Evolutionary conservation across 2,888 invertebrate genomes (phyloP), one percentile per base, ranked within the genome.

Genomic region (Eudemis profundana): DNA sequence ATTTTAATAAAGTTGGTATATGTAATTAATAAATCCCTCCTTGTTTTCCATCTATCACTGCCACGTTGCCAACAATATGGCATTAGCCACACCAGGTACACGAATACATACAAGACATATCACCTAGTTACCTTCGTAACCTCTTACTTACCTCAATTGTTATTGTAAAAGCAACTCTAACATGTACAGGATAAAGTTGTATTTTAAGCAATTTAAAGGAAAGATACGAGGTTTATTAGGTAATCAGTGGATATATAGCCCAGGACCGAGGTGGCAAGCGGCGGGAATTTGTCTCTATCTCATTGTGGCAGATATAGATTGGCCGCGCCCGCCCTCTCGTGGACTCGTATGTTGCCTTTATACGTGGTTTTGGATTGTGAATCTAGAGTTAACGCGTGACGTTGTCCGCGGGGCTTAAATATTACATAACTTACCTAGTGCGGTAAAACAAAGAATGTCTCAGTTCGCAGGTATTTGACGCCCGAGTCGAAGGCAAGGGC

Each of bases 271-370:
- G 49, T 33, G 49, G 64, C 27, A 63, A 49, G 40, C 56, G 38
- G 64, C 50, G 68, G 59, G 74, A 74, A 83, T 84, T 84, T 82
- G 85, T 85, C 82, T 81, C 81, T 78, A 76, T 83, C 78, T 80
- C 77, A 76, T 76, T 82, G 78, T 79, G 85, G 78, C 84, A 82
- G 77, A 77, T 85, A 85, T 81, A 78, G 84, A 85, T 85, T 75
- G 77, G 76, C 71, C 71, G 69, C 66, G 47, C 67, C 64, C 66
- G 72, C 61, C 57, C 49, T 68, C 70, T 74, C 67, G 71, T 67
- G 66, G 75, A 70, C 47, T 49, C 59, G 72, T 71, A 65, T 69
- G 51, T 60, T 8, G 36, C 36, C 12, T 44, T 27, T 12, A 15
- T 54, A 14, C 27, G 15, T 40, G 27, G 27, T n/a, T 33, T 33